A percentile compares a stretch with the other conserved stretches of the same genome.
Evolutionary conservation across 2,797 vertebrate genomes (phyloP).

Genomic region (Eospalax fontanierii): DNA sequence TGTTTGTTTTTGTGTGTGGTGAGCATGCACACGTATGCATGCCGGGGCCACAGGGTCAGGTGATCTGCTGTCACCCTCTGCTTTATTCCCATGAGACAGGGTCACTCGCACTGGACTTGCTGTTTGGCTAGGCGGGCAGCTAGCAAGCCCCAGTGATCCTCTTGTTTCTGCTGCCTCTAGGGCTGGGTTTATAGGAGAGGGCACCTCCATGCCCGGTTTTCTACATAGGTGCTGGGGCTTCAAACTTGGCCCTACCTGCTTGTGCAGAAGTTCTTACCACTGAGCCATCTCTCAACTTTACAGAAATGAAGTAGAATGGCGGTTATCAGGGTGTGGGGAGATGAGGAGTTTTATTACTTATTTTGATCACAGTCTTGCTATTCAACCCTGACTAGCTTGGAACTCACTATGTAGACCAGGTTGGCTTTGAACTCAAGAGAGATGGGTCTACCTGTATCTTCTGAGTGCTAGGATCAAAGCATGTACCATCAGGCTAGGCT

Average conservation of each 20-base stretch:
- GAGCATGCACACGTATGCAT: background rate
- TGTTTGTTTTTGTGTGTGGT: background rate
- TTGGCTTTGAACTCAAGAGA: background rate
- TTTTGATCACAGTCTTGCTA: no score
- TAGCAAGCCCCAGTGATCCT: background rate
- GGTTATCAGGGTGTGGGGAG: background rate
- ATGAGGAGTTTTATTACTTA: no score
- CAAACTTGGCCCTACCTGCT: background rate
- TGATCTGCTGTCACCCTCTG: background rate
- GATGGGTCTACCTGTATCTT: background rate
- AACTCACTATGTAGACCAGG: no score
- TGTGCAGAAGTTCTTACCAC: background rate
- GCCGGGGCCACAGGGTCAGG: background rate
- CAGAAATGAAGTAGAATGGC: slow-evolving; percentile 14
- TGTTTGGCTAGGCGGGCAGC: background rate
- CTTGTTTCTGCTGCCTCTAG: background rate
- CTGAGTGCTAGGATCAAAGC: no score
- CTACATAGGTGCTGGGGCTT: background rate
- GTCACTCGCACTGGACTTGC: no score
- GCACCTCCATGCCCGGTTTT: background rate
- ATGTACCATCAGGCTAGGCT: no score
- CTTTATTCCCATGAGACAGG: background rate
- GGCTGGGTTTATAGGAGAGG: no score
- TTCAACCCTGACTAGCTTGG: no score
- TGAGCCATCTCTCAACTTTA: background rate